A percentile compares a stretch with the other conserved stretches of the same genome.
Evolutionary conservation across 2,888 invertebrate genomes (phyloP).

Genomic region (Chrysina gloriosa): DNA sequence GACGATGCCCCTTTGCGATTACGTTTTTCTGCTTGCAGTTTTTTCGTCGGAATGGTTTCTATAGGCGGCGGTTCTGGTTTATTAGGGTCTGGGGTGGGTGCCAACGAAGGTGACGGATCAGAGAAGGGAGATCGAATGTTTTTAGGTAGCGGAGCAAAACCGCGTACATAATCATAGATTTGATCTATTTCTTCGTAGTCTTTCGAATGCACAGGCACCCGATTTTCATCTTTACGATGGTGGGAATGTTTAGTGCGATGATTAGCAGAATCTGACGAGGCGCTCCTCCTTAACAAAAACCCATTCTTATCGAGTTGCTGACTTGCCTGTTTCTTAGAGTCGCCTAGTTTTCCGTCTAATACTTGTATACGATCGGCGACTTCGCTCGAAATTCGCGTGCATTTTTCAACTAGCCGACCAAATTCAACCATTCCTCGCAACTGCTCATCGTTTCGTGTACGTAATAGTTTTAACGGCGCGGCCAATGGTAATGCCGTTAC

Average conservation of each 20-base stretch:
- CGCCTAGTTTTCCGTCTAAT: conserved; percentile 83
- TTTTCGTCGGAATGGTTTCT: conserved; percentile 90
- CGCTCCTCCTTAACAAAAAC: conserved; percentile 80
- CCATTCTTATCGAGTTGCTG: conserved; percentile 70
- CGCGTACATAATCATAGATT: conserved; percentile 95
- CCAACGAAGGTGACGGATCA: conserved; percentile 65
- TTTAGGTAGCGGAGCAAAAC: conserved; percentile 90
- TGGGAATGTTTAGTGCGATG: conserved; percentile 67
- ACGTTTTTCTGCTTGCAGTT: conserved; percentile 78
- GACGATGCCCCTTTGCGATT: conserved; percentile 75
- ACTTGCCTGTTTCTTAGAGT: conserved; percentile 66
- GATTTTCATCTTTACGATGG: conserved; percentile 70
- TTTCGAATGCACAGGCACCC: conserved; percentile 72
- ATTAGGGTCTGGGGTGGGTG: conserved; percentile 64
- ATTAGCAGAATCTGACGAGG: conserved; percentile 79
- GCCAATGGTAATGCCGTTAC: conserved; percentile 87
- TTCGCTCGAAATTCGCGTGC: conserved; percentile 77
- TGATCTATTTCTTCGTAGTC: conserved; percentile 97
- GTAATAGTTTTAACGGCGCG: conserved; percentile 86
- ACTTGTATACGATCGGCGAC: conserved; percentile 86
- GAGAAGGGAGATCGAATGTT: conserved; percentile 76
- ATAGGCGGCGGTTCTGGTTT: conserved; percentile 92
- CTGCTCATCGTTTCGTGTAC: conserved; percentile 85
- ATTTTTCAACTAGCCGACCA: conserved; percentile 81
- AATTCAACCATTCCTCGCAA: conserved; percentile 75